A percentile compares a stretch with the other conserved stretches of the same genome.
Conservation (phyloP, 2,797 vertebrate genomes). For the Sebastes diploproa region DNA sequence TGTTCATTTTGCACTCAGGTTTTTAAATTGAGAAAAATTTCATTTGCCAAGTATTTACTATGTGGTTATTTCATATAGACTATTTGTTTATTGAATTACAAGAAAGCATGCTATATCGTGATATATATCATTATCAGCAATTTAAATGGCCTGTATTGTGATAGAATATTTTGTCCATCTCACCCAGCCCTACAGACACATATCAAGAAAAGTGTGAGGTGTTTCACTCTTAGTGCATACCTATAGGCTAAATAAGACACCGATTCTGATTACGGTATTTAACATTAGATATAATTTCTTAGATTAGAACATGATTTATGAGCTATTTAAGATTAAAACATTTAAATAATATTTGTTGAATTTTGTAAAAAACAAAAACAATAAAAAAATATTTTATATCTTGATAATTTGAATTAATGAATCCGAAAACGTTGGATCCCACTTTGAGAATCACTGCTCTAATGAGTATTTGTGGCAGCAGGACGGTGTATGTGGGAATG, state of each 20-base stretch:
- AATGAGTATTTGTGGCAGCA: not conserved
- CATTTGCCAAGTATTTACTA: no score
- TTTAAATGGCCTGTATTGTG: no score
- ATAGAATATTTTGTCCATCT: no score
- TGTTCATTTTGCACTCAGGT: no score
- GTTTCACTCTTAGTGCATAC: not conserved
- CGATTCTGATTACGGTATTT: not conserved
- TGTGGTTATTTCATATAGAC: no score
- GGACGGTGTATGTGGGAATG: not conserved
- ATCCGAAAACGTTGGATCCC: not conserved
- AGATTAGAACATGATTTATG: not conserved
- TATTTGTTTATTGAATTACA: no score
- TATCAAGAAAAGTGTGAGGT: not conserved
- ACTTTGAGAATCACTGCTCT: not conserved
- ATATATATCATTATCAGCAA: no score
- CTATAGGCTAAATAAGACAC: not conserved
- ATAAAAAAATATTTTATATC: not conserved
- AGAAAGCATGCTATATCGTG: fast-evolving
- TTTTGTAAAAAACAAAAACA: not conserved
- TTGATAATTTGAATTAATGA: no score
- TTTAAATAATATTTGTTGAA: not conserved
- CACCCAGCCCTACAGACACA: not conserved
- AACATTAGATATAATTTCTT: not conserved
- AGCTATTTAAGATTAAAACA: not conserved
- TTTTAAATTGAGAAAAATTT: no score